Percentiles rank a stretch among this genome's conserved stretches.
phyloP scores from a whole-genome alignment of 1,140 invertebrate genomes.

The Zaprionus taronus region DNA sequence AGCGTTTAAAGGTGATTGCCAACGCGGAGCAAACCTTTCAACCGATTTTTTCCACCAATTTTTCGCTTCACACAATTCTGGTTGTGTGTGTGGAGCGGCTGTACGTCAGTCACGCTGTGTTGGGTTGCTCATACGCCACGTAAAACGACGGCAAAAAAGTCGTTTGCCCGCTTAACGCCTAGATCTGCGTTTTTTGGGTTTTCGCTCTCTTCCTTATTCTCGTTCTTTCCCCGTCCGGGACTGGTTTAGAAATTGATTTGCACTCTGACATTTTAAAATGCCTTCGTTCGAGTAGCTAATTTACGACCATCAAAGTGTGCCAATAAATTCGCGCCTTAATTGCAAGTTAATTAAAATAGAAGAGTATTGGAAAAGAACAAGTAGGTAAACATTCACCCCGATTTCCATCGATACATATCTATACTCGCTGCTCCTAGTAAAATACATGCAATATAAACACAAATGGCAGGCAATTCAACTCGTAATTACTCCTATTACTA shows the following conservation, averaged over 20 bases:
- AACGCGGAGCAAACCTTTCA: conserved; percentile 22
- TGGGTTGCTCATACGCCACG: conserved; percentile 36
- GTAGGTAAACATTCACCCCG: background rate
- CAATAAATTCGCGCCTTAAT: conserved; percentile 75
- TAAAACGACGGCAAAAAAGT: conserved; percentile 8
- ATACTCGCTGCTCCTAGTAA: background rate
- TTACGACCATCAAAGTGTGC: conserved; percentile 78
- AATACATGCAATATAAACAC: conserved; percentile 2
- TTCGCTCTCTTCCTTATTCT: conserved; percentile 26
- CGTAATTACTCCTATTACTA: conserved; percentile 16
- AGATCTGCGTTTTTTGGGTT: conserved; percentile 30
- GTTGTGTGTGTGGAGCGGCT: background rate
- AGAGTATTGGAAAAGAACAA: conserved; percentile 28
- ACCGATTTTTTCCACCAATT: conserved; percentile 22
- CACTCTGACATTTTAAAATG: conserved; percentile 59
- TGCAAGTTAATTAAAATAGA: conserved; percentile 77
- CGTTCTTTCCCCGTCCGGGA: background rate
- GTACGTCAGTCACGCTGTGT: conserved; percentile 31
- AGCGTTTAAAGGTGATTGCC: conserved; percentile 56
- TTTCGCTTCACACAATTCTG: conserved; percentile 37
- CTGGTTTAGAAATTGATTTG: conserved; percentile 69
- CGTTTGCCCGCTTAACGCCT: conserved; percentile 13
- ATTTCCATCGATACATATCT: conserved; percentile 5
- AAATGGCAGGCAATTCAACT: conserved; percentile 13
- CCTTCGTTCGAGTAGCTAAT: conserved; percentile 55